Evolutionary conservation across 2,113 vertebrate genomes (phyloP).

Genomic region (Osmerus eperlanus): DNA sequence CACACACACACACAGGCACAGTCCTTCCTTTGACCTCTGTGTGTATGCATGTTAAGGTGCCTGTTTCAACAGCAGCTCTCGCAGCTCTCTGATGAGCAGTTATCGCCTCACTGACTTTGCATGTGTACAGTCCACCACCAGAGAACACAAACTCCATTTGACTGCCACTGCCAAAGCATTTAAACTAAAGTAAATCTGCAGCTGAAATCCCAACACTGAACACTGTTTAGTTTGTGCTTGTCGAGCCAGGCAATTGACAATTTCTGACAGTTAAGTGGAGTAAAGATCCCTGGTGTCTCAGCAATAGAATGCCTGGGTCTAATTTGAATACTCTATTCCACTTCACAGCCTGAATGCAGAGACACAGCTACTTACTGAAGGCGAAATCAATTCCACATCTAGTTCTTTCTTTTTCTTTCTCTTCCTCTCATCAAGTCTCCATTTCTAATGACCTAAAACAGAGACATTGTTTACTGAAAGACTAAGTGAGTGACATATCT

Average conservation of each 20-base stretch:
- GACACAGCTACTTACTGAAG: too few species aligned
- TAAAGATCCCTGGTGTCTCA: too few species aligned
- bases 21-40: neutral
- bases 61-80: slow-evolving; percentile 3
- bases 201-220: slow-evolving; percentile 24
- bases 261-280: slow-evolving; percentile 12
- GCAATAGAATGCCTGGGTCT: too few species aligned
- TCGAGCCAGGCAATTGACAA: neutral
- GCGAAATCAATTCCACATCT: too few species aligned
- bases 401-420: too few species aligned
- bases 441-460: too few species aligned
- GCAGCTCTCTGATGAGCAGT: slow-evolving; percentile 34
- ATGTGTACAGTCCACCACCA: slow-evolving; percentile 15
- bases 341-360: too few species aligned
- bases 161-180: slow-evolving; percentile 29
- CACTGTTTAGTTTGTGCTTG: slow-evolving; percentile 11
- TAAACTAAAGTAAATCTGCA: slow-evolving; percentile 28
- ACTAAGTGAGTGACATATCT: too few species aligned
- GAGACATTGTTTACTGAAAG: too few species aligned
- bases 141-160: slow-evolving; percentile 19
- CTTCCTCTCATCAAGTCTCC: too few species aligned
- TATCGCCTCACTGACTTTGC: slow-evolving; percentile 19
- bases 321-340: too few species aligned
- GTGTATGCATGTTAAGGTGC: slow-evolving; percentile 4
- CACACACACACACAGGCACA: neutral